Conservation (phyloP, 1,140 invertebrate genomes). For the Philopotamus ludificatus region DNA sequence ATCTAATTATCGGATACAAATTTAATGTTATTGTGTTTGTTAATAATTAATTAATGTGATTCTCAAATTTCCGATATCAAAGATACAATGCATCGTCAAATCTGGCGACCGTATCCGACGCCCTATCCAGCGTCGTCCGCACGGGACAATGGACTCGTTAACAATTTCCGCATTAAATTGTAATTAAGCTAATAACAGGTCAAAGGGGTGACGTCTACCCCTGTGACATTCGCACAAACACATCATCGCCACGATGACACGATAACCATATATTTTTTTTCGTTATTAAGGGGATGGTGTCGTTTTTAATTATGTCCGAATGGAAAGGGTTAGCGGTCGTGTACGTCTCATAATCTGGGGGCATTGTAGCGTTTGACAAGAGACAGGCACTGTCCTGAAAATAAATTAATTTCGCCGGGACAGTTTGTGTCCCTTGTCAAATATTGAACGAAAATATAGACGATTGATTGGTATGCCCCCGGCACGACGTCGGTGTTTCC, state of each 20-base stretch:
- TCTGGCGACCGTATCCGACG: no score
- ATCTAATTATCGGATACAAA: no score
- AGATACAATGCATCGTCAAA: no score
- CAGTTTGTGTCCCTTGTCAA: background rate
- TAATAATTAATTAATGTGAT: no score
- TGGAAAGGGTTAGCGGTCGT: constrained; percentile 3
- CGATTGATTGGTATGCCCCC: background rate
- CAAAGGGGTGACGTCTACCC: constrained; percentile 6
- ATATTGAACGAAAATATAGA: background rate
- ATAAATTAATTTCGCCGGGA: background rate
- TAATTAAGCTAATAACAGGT: constrained; percentile 26
- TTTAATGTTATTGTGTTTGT: no score
- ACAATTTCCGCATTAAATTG: constrained; percentile 31
- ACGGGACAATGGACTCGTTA: constrained; percentile 23
- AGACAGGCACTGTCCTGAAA: background rate
- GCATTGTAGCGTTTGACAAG: background rate
- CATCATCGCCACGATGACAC: constrained; percentile 5
- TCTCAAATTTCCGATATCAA: no score
- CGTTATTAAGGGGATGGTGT: background rate
- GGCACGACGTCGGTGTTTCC: no score
- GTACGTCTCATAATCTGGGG: constrained; percentile 7
- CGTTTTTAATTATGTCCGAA: constrained; percentile 18
- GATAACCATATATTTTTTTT: constrained; percentile 9
- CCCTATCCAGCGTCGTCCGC: no score
- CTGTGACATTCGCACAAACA: background rate